Evolutionary conservation across 2,113 vertebrate genomes (phyloP), one percentile per base, ranked within the genome.

Genomic region (Myanophis thanlyinensis): DNA sequence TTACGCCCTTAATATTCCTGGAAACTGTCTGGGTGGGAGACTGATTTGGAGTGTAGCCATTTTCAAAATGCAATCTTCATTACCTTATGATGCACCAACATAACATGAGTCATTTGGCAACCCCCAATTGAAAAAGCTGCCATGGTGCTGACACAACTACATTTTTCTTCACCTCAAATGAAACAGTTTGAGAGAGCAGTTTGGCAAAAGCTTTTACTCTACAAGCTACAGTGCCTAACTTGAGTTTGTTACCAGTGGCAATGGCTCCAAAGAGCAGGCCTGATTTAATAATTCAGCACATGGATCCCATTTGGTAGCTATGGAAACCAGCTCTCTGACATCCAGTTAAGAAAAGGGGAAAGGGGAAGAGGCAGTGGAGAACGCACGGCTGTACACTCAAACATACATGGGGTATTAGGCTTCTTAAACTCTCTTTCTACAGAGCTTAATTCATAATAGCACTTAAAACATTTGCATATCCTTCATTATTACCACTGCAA

Each of bases 241-340:
- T 94, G 95, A 94, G 95, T 96, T 94, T 59, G 22, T 93, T 89
- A 92, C 87, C 92, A 89, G 95, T 93, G 93, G 92, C 94, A 93
- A 52, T 92, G 93, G 92, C 96, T 97, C 95, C 95, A 94, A 96
- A 97, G 95, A 95, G 94, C 97, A 97, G 94, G 94, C 96, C 95
- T 52, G 92, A 89, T 95, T 97, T 96, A 97, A 97, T 97, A 96
- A 97, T 97, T 97, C 97, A 97, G 95, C 91, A 95, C 94, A 95
- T 94, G 95, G 95, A 96, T 97, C 95, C 96, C 95, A 96, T 95
- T 96, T 96, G 95, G 97, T 97, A 97, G 96, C 95, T 94, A 97
- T 97, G 95, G 96, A 94, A 97, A 97, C 97, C 91, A 93, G 94
- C 91, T 96, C 93, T 89, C 95, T 95, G 95, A 93, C 95, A 97